Conservation (phyloP, 2,113 vertebrate species). For the Gila orcuttii region DNA sequence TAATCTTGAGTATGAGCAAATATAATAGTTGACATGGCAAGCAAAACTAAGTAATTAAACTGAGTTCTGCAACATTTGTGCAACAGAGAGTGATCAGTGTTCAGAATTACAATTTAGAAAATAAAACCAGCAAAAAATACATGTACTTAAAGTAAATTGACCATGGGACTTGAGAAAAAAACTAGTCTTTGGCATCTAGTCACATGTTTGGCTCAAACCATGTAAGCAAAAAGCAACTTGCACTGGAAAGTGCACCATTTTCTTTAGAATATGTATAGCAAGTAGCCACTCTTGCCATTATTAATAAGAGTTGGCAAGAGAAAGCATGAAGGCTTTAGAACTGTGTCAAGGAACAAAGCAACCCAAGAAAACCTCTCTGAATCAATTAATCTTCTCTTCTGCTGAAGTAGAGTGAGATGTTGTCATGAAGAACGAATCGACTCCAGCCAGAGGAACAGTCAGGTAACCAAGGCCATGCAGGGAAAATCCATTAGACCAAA, state of each 20-base stretch:
- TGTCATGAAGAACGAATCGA: not conserved
- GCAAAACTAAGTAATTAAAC: not conserved
- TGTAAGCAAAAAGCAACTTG: not conserved
- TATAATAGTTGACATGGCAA: too few species aligned
- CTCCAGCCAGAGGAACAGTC: constrained; percentile 26
- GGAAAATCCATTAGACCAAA: constrained; percentile 66
- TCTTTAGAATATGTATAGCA: not conserved
- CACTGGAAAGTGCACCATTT: too few species aligned
- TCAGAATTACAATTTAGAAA: not conserved
- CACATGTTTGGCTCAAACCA: not conserved
- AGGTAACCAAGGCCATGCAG: constrained; percentile 45
- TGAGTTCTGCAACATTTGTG: not conserved
- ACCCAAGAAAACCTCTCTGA: not conserved
- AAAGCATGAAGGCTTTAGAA: not conserved
- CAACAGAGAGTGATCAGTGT: not conserved
- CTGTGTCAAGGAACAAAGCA: not conserved
- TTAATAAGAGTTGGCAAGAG: not conserved
- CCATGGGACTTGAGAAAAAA: not conserved
- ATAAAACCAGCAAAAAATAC: not conserved
- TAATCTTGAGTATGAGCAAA: too few species aligned
- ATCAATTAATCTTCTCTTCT: not conserved
- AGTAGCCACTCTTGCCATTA: too few species aligned
- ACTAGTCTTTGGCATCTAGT: not conserved
- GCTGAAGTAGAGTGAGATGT: not conserved
- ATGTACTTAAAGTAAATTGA: not conserved